Base-by-base conservation (phyloP, 2,888 invertebrate species). In the Ceraclea dissimilis region DNA sequence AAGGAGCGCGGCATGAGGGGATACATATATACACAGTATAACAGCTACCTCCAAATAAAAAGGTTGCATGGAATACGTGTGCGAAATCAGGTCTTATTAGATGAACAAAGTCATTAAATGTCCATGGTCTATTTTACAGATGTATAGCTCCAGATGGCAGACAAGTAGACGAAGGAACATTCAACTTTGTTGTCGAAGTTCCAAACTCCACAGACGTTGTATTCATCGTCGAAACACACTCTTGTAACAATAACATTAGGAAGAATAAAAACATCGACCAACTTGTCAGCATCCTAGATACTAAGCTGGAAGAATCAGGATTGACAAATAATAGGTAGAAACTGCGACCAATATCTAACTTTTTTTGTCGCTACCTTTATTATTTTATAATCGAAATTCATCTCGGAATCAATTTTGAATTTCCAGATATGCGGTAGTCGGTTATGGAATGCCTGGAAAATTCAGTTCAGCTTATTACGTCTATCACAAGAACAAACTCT, bases 171-270 rank as follows among this genome's bases (percentile, higher is more conserved):
- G 93, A 93, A 69, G 90, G 92, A 1, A 82, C 85, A 8, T 87
- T 89, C 69, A 75, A 84, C 52, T 79, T 81, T 53, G 70, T 90
- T n/a, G 74, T 81, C 48, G 79, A 79, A 33, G 75, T 86, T 5
- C 85, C 85, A 0, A 78, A 73, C 61, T 86, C 89, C 2, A 86
- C 88, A 2, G 96, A 96, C 71, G 79, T 94, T 0, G 90, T 95
- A 52, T 90, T 96, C 70, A 83, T 96, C 52, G 80, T 95, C 1
- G 94, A 96, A 67, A 91, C 93, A 1, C 88, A 88, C 63, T 74
- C 78, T 4, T 95, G 95, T 70, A 95, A 94, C 73, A 76, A 76
- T 61, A 82, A 86, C 63, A 69, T 90, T 1, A 77, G 80, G 34
- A 78, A 76, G 56, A 78, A 75, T 53, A 85, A 83, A 65, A 89